phyloP scores from a whole-genome alignment of 1,140 invertebrate genomes.

The Pseudomyrmex flavicornis region DNA sequence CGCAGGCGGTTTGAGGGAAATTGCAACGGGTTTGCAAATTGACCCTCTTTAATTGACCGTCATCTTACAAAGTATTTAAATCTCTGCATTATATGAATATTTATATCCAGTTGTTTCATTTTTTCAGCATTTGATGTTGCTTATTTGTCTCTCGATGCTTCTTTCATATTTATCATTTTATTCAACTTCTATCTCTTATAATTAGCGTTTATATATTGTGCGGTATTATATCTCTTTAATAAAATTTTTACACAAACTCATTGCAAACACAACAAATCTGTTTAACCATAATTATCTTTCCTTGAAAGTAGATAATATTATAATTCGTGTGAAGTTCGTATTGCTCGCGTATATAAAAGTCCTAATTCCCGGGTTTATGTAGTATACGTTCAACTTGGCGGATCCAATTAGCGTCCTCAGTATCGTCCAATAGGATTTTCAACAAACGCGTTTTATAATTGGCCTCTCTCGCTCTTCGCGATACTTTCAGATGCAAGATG shows the following conservation, averaged over 20 bases:
- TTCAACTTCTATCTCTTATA: neutral
- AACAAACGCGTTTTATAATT: slow-evolving; percentile 43
- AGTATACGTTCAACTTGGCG: slow-evolving; percentile 1
- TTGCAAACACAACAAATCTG: no score
- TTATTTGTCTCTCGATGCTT: neutral
- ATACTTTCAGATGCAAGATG: slow-evolving; percentile 69
- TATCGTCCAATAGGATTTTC: slow-evolving; percentile 35
- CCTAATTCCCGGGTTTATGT: no score
- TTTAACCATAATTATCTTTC: no score
- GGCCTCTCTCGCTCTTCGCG: slow-evolving; percentile 18
- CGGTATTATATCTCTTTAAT: no score
- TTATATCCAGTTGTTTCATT: neutral
- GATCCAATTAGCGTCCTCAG: slow-evolving; percentile 38
- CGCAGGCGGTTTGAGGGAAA: slow-evolving; percentile 30
- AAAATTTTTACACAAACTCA: no score
- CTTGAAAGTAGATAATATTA: no score
- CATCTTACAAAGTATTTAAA: neutral
- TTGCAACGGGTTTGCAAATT: slow-evolving; percentile 48
- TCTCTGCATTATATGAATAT: slow-evolving; percentile 3
- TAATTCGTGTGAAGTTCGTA: no score
- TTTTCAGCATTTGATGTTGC: neutral
- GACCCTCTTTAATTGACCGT: slow-evolving; percentile 34
- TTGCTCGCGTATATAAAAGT: no score
- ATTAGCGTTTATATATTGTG: neutral
- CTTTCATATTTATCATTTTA: no score